A percentile compares a stretch with the other conserved stretches of the same genome.
Conservation (phyloP, 1,140 invertebrate genomes). For the Bicyclus anynana region DNA sequence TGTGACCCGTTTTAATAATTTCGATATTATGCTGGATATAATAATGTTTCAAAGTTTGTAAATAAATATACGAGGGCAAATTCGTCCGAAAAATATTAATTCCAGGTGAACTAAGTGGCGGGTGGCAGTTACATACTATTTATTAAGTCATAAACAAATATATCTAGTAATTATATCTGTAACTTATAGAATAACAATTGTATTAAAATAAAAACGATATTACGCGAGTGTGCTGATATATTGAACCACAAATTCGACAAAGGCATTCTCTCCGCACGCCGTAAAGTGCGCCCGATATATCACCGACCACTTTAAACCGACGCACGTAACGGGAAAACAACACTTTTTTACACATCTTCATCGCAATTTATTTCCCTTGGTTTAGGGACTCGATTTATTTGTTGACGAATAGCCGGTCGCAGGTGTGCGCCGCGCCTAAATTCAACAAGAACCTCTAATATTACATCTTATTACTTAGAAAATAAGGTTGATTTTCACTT, state of each 20-base stretch:
- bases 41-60: no score
- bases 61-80: no score
- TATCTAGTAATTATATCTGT: no score
- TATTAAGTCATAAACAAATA: no score
- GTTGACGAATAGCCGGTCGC: conserved; percentile 39
- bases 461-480: conserved; percentile 3
- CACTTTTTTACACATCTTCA: conserved; percentile 25
- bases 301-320: neutral
- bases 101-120: no score
- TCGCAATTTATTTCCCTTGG: conserved; percentile 26
- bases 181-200: no score
- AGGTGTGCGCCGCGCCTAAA: conserved; percentile 33
- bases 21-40: no score
- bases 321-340: neutral
- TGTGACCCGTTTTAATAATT: no score
- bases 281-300: neutral
- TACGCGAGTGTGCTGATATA: neutral
- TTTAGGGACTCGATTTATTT: conserved; percentile 35
- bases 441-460: neutral
- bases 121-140: no score
- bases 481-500: conserved; percentile 15
- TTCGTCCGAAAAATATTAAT: no score
- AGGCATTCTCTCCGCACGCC: neutral
- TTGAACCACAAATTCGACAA: neutral
- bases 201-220: no score